Conservation (phyloP, 2,113 vertebrate species). For the Hippocampus zosterae region DNA sequence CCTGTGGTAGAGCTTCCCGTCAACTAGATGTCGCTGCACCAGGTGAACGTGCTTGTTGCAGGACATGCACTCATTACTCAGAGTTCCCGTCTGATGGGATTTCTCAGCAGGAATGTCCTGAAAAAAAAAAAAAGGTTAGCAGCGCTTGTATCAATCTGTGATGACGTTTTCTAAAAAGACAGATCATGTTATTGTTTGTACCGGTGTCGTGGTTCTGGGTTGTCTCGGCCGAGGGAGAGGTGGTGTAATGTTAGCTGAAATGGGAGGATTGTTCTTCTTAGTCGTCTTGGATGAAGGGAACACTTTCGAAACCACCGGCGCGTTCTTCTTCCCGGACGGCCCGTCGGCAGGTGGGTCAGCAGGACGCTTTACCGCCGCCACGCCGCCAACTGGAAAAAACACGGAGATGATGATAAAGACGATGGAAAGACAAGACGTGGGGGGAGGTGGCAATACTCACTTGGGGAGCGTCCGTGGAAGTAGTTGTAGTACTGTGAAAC, state of each 20-base stretch:
- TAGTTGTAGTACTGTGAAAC: constrained; percentile 98
- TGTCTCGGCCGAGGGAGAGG: constrained; percentile 33
- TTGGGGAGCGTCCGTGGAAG: constrained; percentile 91
- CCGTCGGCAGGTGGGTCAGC: constrained; percentile 64
- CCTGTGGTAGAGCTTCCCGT: constrained; percentile 90
- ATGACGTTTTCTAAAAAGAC: background rate
- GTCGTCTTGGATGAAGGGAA: constrained; percentile 47
- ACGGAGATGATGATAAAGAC: background rate
- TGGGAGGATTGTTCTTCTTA: constrained; percentile 56
- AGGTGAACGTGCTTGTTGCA: constrained; percentile 86
- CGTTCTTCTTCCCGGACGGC: constrained; percentile 77
- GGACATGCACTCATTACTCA: constrained; percentile 78
- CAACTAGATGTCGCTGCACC: constrained; percentile 87
- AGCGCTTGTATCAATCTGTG: background rate
- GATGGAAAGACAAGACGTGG: background rate
- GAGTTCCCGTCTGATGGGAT: constrained; percentile 44
- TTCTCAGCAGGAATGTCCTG: constrained; percentile 47
- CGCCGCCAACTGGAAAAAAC: constrained; percentile 78
- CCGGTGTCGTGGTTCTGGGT: constrained; percentile 32
- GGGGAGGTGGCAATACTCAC: constrained; percentile 69
- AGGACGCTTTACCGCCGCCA: constrained; percentile 84
- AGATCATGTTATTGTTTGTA: background rate
- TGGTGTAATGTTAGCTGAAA: constrained; percentile 18
- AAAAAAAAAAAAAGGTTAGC: background rate
- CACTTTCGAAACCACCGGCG: constrained; percentile 49